Base-by-base conservation (phyloP, 2,113 vertebrate genomes). In the Tragulus kanchil region DNA sequence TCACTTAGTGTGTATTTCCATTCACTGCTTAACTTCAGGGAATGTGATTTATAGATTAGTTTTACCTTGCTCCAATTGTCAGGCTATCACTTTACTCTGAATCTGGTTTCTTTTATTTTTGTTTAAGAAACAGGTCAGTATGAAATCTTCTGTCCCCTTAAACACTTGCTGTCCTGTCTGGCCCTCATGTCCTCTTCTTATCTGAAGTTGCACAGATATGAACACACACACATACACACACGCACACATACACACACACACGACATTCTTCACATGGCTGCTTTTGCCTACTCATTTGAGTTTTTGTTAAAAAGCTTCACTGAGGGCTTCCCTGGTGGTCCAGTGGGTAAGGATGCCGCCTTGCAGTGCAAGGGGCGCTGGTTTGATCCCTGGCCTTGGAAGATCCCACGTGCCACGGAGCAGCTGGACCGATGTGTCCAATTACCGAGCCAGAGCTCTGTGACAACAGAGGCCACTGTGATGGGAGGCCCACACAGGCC, bases 61-160 rank as follows among this genome's bases (percentile, higher is more conserved):
- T 65, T 93, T 91, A 14, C 71, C 89, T 96, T 86, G 94, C 31
- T 87, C 84, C 81, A 90, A 8, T 94, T 94, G 89, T 78, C 73
- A 95, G 86, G 85, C 54, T 96, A 96, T 89, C 28, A 50, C 54
- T 93, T 86, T 61, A 71, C 36, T 87, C 75, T 56, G 85, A 93
- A 75, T 87, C 54, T 93, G 50, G 10, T 84, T 93, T 91, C n/a
- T 95, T 94, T 95, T 65, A 65, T 91, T 97, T 94, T 89, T 93
- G 59, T 78, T 89, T 52, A 75, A 85, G 81, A 94, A 96, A 36
- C 54, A 83, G 90, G 78, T 85, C 83, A 85, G 54, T 85, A 61
- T 91, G 65, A 90, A 93, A 82, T 88, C 52, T 11, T 90, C 36
- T 64, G 25, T 95, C 79, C 84, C 87, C 4, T 73, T 93, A 83